These are phyloP conservation scores for Microhierax caerulescens DNA, from an alignment of 2,797 vertebrate genomes.

Conservation along the genomic window DNA sequence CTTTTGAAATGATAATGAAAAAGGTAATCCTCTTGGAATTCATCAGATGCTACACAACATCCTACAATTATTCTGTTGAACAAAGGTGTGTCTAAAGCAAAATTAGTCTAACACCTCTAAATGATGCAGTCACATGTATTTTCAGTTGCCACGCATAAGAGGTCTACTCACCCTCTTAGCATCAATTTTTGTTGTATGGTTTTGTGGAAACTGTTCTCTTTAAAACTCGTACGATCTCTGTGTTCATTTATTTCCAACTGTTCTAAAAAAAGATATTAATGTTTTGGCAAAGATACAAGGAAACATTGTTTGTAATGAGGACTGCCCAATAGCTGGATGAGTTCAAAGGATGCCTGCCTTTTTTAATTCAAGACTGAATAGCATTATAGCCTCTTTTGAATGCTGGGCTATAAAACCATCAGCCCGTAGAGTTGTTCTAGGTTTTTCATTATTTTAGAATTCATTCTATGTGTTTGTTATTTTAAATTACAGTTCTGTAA, in stretches of 20 bases:
- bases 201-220: conserved; percentile 3
- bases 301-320: background rate
- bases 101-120: conserved; percentile 36
- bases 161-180: background rate
- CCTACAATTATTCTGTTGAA: conserved; percentile 15
- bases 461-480: background rate
- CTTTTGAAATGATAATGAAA: conserved; percentile 30
- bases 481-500: conserved; percentile 1
- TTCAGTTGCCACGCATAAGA: background rate
- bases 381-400: background rate
- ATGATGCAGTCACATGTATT: conserved; percentile 1
- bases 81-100: conserved; percentile 21
- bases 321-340: background rate
- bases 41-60: background rate
- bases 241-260: background rate
- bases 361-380: conserved; percentile 15
- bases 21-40: conserved; percentile 35
- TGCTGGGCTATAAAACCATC: conserved; percentile 2
- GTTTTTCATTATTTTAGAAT: conserved; percentile 19
- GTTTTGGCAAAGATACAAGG: background rate
- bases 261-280: conserved; percentile 1
- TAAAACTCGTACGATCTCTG: background rate
- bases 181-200: background rate
- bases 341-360: conserved; percentile 17
- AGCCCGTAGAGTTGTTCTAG: background rate